Conservation (phyloP, 2,113 vertebrate genomes). For the Rutilus rutilus region DNA sequence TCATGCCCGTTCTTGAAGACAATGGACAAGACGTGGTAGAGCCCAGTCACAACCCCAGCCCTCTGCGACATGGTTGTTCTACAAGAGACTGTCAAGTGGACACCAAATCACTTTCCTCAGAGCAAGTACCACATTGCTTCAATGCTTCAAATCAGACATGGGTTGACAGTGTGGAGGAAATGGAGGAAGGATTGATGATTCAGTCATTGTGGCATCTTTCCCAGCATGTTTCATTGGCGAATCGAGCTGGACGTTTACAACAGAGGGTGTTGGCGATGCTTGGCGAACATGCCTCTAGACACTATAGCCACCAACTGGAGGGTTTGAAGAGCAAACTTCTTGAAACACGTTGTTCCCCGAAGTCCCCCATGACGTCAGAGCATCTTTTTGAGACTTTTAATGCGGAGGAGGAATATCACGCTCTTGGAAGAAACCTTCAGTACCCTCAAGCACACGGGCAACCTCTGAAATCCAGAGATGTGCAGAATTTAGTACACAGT, state of each 20-base stretch:
- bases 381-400: constrained; percentile 56
- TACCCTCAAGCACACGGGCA: constrained; percentile 53
- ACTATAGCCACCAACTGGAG: constrained; percentile 84
- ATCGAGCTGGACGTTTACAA: constrained; percentile 76
- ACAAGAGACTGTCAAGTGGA: constrained; percentile 64
- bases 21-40: constrained; percentile 70
- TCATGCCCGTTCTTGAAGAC: constrained; percentile 72
- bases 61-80: constrained; percentile 36
- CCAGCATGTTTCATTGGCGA: constrained; percentile 79
- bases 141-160: constrained; percentile 56
- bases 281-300: constrained; percentile 80
- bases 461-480: constrained; percentile 67
- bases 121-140: constrained; percentile 59
- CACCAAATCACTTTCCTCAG: constrained; percentile 14
- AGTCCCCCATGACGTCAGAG: constrained; percentile 60
- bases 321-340: constrained; percentile 75
- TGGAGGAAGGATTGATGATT: constrained; percentile 70
- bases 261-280: constrained; percentile 84
- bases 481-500: constrained; percentile 77
- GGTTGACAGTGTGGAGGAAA: constrained; percentile 53
- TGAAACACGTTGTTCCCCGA: constrained; percentile 56
- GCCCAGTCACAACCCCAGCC: constrained; percentile 50
- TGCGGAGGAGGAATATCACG: constrained; percentile 61
- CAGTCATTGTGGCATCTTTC: constrained; percentile 76
- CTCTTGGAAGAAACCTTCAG: neutral